These are phyloP conservation scores for Austrofundulus limnaeus DNA, from an alignment of 2,113 vertebrate species.

Conservation along the genomic window DNA sequence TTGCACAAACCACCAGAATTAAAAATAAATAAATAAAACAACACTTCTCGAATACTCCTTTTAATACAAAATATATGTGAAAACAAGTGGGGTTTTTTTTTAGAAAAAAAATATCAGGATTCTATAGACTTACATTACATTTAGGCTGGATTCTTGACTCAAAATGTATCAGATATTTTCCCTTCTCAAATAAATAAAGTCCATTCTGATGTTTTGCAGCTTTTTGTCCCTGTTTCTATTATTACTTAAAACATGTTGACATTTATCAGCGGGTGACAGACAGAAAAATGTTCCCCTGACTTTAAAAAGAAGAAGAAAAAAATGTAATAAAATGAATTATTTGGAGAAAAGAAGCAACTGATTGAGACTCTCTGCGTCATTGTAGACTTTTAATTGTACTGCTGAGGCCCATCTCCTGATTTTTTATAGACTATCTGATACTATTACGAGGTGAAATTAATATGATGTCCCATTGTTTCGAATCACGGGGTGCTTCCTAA, in stretches of 20 bases:
- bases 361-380: constrained; percentile 71
- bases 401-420: constrained; percentile 69
- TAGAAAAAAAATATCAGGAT: too few species aligned
- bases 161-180: constrained; percentile 25
- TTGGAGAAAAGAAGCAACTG: constrained; percentile 54
- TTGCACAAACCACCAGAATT: constrained; percentile 15
- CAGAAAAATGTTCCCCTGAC: constrained; percentile 22
- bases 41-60: not conserved
- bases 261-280: constrained; percentile 39
- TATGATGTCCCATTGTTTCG: constrained; percentile 72
- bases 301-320: constrained; percentile 20
- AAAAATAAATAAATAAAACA: not conserved
- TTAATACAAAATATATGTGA: not conserved
- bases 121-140: too few species aligned
- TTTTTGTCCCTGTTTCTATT: constrained; percentile 6
- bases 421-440: constrained; percentile 83
- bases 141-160: too few species aligned
- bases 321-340: constrained; percentile 58
- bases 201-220: constrained; percentile 46
- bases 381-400: constrained; percentile 88
- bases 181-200: constrained; percentile 55
- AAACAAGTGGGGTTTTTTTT: too few species aligned
- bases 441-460: constrained; percentile 78
- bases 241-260: constrained; percentile 24
- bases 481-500: constrained; percentile 64